Evolutionary conservation across 2,888 invertebrate species (phyloP).

Genomic region (Panzeria rudis): DNA sequence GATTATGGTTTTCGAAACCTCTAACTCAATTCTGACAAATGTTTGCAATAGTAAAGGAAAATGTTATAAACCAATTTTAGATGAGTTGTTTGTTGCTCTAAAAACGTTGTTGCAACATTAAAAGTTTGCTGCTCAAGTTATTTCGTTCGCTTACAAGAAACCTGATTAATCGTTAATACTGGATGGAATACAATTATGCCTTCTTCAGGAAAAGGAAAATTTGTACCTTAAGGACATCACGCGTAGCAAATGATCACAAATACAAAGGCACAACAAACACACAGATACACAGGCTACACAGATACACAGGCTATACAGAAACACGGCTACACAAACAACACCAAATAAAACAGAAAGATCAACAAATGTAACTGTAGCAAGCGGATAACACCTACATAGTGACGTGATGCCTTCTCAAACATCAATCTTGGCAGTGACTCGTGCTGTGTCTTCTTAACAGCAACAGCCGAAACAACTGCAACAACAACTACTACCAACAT

Average conservation of each 20-base stretch:
- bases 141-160: constrained; percentile 8
- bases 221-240: constrained; percentile 83
- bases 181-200: constrained; percentile 48
- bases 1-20: not conserved
- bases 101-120: constrained; percentile 26
- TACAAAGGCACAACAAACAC: constrained; percentile 12
- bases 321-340: not conserved
- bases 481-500: constrained; percentile 6
- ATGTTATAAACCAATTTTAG: constrained; percentile 18
- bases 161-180: constrained; percentile 47
- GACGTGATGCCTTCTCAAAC: constrained; percentile 70
- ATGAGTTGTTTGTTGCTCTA: not conserved
- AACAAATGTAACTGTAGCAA: constrained; percentile 59
- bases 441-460: constrained; percentile 64
- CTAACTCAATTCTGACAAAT: constrained; percentile 10
- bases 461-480: not conserved
- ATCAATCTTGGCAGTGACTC: constrained; percentile 68
- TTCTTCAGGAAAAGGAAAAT: constrained; percentile 64
- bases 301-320: not conserved
- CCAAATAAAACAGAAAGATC: constrained; percentile 25
- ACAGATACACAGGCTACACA: not conserved
- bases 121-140: not conserved
- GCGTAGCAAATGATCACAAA: constrained; percentile 81
- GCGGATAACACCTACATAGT: constrained; percentile 81
- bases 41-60: not conserved